Evolutionary conservation across 1,140 invertebrate genomes (phyloP).

Genomic region (Hyles euphorbiae): DNA sequence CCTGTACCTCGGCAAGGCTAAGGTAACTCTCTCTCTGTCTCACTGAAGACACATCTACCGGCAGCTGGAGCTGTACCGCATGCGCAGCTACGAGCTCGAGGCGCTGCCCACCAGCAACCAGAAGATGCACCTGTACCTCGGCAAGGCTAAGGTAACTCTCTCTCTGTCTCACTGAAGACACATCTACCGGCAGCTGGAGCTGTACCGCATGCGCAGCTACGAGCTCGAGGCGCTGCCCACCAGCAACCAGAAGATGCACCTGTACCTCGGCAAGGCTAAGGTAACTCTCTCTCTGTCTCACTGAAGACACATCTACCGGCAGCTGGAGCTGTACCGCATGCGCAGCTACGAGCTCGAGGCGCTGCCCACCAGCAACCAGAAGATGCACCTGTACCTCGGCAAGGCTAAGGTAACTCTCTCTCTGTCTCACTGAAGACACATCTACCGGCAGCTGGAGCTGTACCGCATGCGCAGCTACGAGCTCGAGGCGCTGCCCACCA

Average conservation of each 20-base stretch:
- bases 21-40: constrained; percentile 84
- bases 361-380: constrained; percentile 96
- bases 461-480: constrained; percentile 97
- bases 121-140: constrained; percentile 98
- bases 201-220: constrained; percentile 96
- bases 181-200: constrained; percentile 96
- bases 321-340: constrained; percentile 97
- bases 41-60: constrained; percentile 96
- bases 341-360: constrained; percentile 96
- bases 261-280: constrained; percentile 97
- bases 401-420: constrained; percentile 89
- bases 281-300: constrained; percentile 80
- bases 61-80: constrained; percentile 96
- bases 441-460: constrained; percentile 97
- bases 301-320: constrained; percentile 97
- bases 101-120: constrained; percentile 97
- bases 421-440: constrained; percentile 95
- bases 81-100: constrained; percentile 96
- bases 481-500: constrained; percentile 94
- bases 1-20: constrained; percentile 95
- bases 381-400: constrained; percentile 98
- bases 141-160: constrained; percentile 89
- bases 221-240: constrained; percentile 96
- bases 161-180: constrained; percentile 96
- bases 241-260: constrained; percentile 98